These are phyloP conservation scores for Halcyon chelicuti DNA, from an alignment of 2,797 vertebrate genomes.

Conservation along the genomic window DNA sequence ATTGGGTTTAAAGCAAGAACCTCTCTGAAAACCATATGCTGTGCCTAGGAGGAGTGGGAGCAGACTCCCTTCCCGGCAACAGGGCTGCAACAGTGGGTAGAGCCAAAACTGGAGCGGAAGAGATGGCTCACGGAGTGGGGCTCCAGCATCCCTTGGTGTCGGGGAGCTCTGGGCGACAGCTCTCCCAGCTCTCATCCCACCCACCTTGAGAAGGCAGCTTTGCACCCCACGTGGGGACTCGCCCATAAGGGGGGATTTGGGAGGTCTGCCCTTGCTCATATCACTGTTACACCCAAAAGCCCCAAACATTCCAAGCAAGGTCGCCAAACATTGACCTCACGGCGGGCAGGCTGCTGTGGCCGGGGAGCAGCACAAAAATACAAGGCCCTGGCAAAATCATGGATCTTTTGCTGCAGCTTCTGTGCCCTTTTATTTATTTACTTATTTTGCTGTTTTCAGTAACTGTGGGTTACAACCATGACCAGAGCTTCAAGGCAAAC, in stretches of 20 bases:
- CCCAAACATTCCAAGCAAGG: neutral
- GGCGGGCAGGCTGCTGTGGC: neutral
- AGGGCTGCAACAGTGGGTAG: neutral
- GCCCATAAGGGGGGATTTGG: neutral
- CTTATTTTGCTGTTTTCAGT: neutral
- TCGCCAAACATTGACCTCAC: neutral
- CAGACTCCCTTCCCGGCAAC: conserved; percentile 13
- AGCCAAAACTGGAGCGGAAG: neutral
- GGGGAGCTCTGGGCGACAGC: rapidly evolving
- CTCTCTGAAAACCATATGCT: conserved; percentile 66
- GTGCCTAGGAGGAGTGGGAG: conserved; percentile 20
- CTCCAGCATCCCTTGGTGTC: neutral
- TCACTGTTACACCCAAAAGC: neutral
- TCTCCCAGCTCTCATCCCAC: neutral
- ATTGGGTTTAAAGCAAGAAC: conserved; percentile 69
- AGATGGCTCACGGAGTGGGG: neutral
- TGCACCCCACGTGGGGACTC: neutral
- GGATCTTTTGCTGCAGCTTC: neutral
- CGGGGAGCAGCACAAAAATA: neutral
- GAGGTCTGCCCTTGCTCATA: neutral
- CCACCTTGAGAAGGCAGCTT: neutral
- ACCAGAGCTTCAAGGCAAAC: neutral
- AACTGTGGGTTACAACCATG: neutral
- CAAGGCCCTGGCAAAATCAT: neutral
- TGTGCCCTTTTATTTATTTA: neutral